These are phyloP conservation scores for Hydrolagus colliei DNA, from an alignment of 2,797 vertebrate genomes.

Conservation along the genomic window DNA sequence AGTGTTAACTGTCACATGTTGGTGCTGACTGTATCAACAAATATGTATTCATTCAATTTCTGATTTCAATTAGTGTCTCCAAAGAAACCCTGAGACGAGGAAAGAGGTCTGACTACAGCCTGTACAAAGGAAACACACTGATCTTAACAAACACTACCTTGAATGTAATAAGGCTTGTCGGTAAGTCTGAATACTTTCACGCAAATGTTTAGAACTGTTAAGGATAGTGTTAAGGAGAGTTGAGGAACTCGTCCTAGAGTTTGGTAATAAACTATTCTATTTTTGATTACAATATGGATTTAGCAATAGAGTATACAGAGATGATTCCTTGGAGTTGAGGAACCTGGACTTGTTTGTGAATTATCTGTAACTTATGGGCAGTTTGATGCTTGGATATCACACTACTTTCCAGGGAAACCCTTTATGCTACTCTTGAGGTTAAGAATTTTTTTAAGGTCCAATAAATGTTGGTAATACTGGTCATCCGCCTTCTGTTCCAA, in stretches of 20 bases:
- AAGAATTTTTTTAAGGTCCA: background rate
- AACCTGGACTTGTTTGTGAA: background rate
- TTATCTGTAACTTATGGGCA: background rate
- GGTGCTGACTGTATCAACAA: background rate
- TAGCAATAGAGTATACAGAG: background rate
- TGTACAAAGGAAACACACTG: conserved; percentile 85
- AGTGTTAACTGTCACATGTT: conserved; percentile 4
- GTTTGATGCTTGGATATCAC: background rate
- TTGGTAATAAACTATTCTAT: too few species aligned
- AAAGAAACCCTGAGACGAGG: conserved; percentile 81
- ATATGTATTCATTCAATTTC: conserved; percentile 34
- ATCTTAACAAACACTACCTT: conserved; percentile 97
- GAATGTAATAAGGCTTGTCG: conserved; percentile 92
- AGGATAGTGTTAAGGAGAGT: too few species aligned
- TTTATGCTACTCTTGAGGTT: too few species aligned
- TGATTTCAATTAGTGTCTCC: conserved; percentile 61
- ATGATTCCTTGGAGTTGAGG: background rate
- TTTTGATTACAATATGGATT: background rate
- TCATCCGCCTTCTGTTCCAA: too few species aligned
- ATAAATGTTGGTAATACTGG: background rate
- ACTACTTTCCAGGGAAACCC: background rate
- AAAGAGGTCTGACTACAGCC: conserved; percentile 90
- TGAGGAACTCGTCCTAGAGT: too few species aligned
- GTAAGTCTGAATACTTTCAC: conserved; percentile 58
- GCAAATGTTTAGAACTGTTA: too few species aligned